A percentile compares a stretch with the other conserved stretches of the same genome.
Conservation (phyloP, 2,888 invertebrate genomes). For the Himalopsyche kuldschensis region DNA sequence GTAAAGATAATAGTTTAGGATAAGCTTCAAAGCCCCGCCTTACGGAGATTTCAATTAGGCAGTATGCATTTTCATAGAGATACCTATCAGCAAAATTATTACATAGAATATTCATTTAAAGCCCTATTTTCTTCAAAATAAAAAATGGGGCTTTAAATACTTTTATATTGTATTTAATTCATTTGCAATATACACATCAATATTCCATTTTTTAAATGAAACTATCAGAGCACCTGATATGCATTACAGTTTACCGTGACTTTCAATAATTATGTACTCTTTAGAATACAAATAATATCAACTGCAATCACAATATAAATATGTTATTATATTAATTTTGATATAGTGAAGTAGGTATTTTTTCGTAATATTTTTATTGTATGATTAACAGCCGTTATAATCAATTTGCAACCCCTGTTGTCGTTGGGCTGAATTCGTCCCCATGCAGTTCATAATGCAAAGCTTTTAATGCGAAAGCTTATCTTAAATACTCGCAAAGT, state of each 20-base stretch:
- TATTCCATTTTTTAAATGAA: too few relatives aligned
- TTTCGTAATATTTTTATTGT: background rate
- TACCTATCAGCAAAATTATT: background rate
- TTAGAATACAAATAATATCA: too few relatives aligned
- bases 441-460: background rate
- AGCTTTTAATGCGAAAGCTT: constrained; percentile 22
- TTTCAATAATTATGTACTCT: too few relatives aligned
- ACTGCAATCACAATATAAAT: too few relatives aligned
- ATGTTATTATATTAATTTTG: too few relatives aligned
- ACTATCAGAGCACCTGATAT: too few relatives aligned
- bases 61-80: background rate
- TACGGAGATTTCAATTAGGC: background rate
- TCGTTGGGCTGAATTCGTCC: background rate
- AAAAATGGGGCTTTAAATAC: too few relatives aligned
- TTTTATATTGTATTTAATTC: too few relatives aligned
- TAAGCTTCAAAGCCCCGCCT: background rate
- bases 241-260: too few relatives aligned
- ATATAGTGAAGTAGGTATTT: background rate
- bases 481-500: constrained; percentile 9
- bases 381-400: background rate
- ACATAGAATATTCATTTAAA: background rate
- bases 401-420: constrained; percentile 16
- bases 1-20: background rate
- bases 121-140: too few relatives aligned
- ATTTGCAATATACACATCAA: too few relatives aligned